Evolutionary conservation across 2,888 invertebrate genomes (phyloP).

Genomic region (Chymomyza amoena): DNA sequence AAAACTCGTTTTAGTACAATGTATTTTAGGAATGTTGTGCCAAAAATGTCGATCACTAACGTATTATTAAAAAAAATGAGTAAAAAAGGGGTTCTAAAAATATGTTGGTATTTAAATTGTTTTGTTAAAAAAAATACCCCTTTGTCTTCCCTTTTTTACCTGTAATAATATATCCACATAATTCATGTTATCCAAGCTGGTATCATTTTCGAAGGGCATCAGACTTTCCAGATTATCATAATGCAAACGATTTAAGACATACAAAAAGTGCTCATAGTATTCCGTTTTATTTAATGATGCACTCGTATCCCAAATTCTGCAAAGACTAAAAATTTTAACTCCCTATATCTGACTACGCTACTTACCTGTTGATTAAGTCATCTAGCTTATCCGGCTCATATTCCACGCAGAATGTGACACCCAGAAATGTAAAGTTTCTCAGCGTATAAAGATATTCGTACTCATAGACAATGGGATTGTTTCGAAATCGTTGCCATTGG

Average conservation of each 20-base stretch:
- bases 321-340: not conserved
- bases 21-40: too few species aligned
- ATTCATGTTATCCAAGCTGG: slow-evolving; percentile 49
- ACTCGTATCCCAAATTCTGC: slow-evolving; percentile 1
- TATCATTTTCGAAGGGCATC: slow-evolving; percentile 62
- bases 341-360: slow-evolving; percentile 11
- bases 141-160: slow-evolving; percentile 23
- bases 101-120: too few species aligned
- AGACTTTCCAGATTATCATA: slow-evolving; percentile 57
- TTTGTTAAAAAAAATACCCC: too few species aligned
- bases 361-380: slow-evolving; percentile 69
- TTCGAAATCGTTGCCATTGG: slow-evolving; percentile 79
- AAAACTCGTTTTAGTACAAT: too few species aligned
- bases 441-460: slow-evolving; percentile 80
- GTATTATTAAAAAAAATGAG: too few species aligned
- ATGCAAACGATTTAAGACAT: slow-evolving; percentile 48
- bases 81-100: too few species aligned
- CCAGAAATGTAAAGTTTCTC: slow-evolving; percentile 79
- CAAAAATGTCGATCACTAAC: too few species aligned
- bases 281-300: slow-evolving; percentile 37
- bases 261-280: slow-evolving; percentile 68
- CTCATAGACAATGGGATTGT: slow-evolving; percentile 80
- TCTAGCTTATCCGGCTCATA: slow-evolving; percentile 71
- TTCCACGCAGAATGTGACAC: slow-evolving; percentile 80
- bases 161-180: slow-evolving; percentile 51